A percentile compares a stretch with the other conserved stretches of the same genome.
Conservation (phyloP, 2,797 vertebrate genomes). For the Erpetoichthys calabaricus region DNA sequence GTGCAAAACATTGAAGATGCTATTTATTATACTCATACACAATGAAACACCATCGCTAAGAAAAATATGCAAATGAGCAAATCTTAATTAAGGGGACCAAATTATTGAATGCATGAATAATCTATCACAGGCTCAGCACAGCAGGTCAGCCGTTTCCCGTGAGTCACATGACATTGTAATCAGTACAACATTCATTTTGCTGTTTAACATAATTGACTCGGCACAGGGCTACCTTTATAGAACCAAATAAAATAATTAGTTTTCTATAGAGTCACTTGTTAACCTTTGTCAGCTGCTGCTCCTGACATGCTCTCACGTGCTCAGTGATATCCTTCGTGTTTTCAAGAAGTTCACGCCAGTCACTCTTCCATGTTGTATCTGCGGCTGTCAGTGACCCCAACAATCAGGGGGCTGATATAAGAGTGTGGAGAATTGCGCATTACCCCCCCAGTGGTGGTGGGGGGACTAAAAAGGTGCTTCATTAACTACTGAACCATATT, state of each 20-base stretch:
- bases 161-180: conserved; percentile 35
- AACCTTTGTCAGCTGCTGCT: conserved; percentile 34
- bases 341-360: too few relatives aligned
- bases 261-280: conserved; percentile 41
- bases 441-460: too few relatives aligned
- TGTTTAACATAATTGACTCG: conserved; percentile 26
- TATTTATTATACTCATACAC: conserved; percentile 41
- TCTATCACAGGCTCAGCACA: conserved; percentile 40
- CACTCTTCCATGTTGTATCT: too few relatives aligned
- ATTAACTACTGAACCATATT: too few relatives aligned
- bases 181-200: conserved; percentile 29
- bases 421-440: too few relatives aligned
- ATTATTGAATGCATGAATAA: conserved; percentile 47
- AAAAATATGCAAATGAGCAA: conserved; percentile 43
- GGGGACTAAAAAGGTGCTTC: too few relatives aligned
- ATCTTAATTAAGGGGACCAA: conserved; percentile 47
- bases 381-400: too few relatives aligned
- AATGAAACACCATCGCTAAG: conserved; percentile 27
- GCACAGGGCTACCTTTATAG: conserved; percentile 16
- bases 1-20: conserved; percentile 32
- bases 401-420: too few relatives aligned
- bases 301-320: conserved; percentile 32
- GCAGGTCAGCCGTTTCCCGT: conserved; percentile 22
- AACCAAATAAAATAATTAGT: conserved; percentile 36
- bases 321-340: too few relatives aligned